Evolutionary conservation across 1,140 invertebrate species (phyloP).

Genomic region (Halictus rubicundus): DNA sequence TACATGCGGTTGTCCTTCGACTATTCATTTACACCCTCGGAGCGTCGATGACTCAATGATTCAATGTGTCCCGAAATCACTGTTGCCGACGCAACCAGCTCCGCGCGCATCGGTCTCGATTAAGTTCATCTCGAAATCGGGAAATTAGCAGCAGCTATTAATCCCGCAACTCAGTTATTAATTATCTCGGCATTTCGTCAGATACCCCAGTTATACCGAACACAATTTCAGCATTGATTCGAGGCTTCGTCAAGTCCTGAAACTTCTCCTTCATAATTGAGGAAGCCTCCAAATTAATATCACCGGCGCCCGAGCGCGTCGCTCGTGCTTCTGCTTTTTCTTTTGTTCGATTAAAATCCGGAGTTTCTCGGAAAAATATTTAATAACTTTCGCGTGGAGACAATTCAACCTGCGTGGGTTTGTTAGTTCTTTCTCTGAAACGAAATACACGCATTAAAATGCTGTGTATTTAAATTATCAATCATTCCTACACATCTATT

Average conservation of each 20-base stretch:
- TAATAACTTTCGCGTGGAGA: too few species aligned
- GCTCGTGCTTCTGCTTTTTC: too few species aligned
- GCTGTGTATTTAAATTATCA: too few species aligned
- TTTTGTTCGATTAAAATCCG: too few species aligned
- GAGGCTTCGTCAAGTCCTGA: not conserved
- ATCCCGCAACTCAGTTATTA: slow-evolving; percentile 10
- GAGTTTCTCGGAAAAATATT: too few species aligned
- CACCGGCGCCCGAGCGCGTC: too few species aligned
- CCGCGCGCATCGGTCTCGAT: not conserved
- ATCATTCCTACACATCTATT: too few species aligned
- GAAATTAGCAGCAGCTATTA: slow-evolving; percentile 7
- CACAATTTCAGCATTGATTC: not conserved
- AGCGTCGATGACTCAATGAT: not conserved
- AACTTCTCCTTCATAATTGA: not conserved
- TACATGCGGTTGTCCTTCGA: not conserved
- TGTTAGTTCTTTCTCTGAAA: too few species aligned
- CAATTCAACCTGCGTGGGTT: too few species aligned
- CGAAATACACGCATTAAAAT: too few species aligned
- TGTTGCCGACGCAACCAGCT: not conserved
- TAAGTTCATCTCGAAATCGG: not conserved
- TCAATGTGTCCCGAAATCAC: not conserved
- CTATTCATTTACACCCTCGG: not conserved
- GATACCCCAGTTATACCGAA: not conserved
- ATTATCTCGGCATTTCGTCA: not conserved
- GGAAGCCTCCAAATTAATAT: too few species aligned